Conservation (phyloP, 2,888 invertebrate species). For the Drosophila pseudotakahashii region DNA sequence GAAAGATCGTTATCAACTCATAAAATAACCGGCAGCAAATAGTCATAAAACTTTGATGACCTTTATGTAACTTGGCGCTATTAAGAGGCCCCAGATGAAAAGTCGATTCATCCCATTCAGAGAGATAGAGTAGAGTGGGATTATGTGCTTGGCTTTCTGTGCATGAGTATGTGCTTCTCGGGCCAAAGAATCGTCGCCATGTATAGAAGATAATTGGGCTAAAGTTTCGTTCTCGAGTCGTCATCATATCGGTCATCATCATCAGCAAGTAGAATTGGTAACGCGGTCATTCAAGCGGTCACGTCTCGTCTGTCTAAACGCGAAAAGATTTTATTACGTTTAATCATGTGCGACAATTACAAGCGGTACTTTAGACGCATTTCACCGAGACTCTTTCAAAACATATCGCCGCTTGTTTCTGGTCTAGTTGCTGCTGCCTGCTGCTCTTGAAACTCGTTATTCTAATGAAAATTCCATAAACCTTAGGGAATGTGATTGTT, state of each 20-base stretch:
- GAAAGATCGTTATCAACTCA: slow-evolving; percentile 5
- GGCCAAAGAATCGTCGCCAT: slow-evolving; percentile 21
- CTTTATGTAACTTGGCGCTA: slow-evolving; percentile 27
- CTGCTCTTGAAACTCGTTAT: slow-evolving; percentile 32
- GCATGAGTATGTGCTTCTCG: slow-evolving; percentile 26
- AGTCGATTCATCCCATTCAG: slow-evolving; percentile 23
- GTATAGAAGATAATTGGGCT: slow-evolving; percentile 34
- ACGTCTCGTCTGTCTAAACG: slow-evolving; percentile 59
- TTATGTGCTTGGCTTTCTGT: slow-evolving; percentile 6
- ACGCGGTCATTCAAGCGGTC: slow-evolving; percentile 58
- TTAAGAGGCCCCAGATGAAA: slow-evolving; percentile 15
- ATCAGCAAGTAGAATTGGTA: slow-evolving; percentile 9
- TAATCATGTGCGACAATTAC: slow-evolving; percentile 71
- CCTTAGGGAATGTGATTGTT: slow-evolving; percentile 30
- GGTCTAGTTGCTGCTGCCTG: slow-evolving; percentile 45
- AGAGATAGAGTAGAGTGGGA: slow-evolving; percentile 8
- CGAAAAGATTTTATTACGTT: slow-evolving; percentile 57
- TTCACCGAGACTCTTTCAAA: slow-evolving; percentile 39
- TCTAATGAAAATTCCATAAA: slow-evolving; percentile 40
- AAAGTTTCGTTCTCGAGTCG: slow-evolving; percentile 11
- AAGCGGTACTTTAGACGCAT: slow-evolving; percentile 67
- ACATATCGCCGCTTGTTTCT: slow-evolving; percentile 33
- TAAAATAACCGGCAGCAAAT: slow-evolving; percentile 1
- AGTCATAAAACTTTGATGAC: slow-evolving; percentile 23
- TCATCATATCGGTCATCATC: slow-evolving; percentile 27